A percentile compares a stretch with the other conserved stretches of the same genome.
These are phyloP conservation scores for Zaprionus taronus DNA, from an alignment of 1,140 invertebrate genomes.

Conservation along the genomic window DNA sequence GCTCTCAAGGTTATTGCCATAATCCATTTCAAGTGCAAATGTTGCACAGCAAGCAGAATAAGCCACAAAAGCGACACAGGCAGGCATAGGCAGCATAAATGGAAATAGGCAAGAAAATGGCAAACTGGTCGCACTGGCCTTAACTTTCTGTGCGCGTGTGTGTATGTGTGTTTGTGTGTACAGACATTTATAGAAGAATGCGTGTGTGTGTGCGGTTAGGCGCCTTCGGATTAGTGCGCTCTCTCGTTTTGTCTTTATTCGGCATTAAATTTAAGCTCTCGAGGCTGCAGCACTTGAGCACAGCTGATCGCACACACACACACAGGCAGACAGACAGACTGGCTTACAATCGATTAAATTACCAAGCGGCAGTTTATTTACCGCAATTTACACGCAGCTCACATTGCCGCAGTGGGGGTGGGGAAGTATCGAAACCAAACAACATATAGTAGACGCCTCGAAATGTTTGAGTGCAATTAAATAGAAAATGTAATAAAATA, in stretches of 20 bases:
- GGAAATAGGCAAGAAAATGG: slow-evolving; percentile 49
- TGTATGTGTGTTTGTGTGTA: slow-evolving; percentile 3
- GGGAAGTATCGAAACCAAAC: slow-evolving; percentile 6
- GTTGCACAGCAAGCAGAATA: slow-evolving; percentile 61
- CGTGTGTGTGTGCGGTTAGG: slow-evolving; percentile 3
- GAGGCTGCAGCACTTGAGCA: slow-evolving; percentile 35
- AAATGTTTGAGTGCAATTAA: slow-evolving; percentile 31
- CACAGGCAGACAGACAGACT: not conserved
- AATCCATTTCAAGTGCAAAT: slow-evolving; percentile 82
- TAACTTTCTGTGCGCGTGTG: slow-evolving; percentile 6
- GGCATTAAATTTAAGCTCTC: slow-evolving; percentile 47
- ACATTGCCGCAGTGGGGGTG: slow-evolving; percentile 6
- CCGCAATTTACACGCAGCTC: slow-evolving; percentile 41
- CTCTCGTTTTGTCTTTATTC: slow-evolving; percentile 50
- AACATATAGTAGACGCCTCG: slow-evolving; percentile 13
- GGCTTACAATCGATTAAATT: slow-evolving; percentile 42
- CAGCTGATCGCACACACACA: slow-evolving; percentile 34
- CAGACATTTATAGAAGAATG: not conserved
- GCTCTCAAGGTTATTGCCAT: slow-evolving; percentile 82
- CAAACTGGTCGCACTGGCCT: slow-evolving; percentile 37
- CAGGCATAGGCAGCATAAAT: slow-evolving; percentile 42
- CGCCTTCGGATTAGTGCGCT: slow-evolving; percentile 38
- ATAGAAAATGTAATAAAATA: slow-evolving; percentile 31
- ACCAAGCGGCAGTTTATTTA: slow-evolving; percentile 41
- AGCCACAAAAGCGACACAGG: slow-evolving; percentile 43